Evolutionary conservation across 2,797 vertebrate species (phyloP), one percentile per base, ranked within the genome.

Genomic region (Phrynocephalus forsythii): DNA sequence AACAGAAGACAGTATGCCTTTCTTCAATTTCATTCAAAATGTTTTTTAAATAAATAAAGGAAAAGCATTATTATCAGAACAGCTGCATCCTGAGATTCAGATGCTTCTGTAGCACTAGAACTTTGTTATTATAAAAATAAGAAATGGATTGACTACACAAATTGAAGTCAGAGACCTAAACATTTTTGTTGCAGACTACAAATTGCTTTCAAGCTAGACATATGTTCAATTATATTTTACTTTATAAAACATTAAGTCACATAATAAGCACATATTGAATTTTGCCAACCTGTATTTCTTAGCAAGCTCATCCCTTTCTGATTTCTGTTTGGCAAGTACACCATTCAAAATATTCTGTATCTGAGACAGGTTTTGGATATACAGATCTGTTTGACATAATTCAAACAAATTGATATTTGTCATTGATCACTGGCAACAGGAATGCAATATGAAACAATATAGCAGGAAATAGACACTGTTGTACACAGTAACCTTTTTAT

Each of bases 221-320:
- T 60, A 30, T 18, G 33, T 63, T 52, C 50, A 26, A 16, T 63
- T 63, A 63, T 9, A 10, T 38, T 84, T 6, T 48, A 11, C 72
- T 84, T 26, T 73, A 20, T 60, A 3, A 33, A 26, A 85, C n/a
- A 86, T 69, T 0, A 72, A 48, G 7, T 9, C 33, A 69, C 13
- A 48, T 8, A 48, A 83, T 44, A 44, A 78, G 87, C 33, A 20
- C 5, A 87, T 28, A 56, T 20, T 50, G 88, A 28, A 50, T 88
- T 89, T 30, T 76, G 90, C 95, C 95, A 90, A 98, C 98, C 96
- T 92, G 94, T 95, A 97, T 92, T 96, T 97, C 91, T 94, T 95
- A 93, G 94, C 92, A 83, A 98, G 93, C 3, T 90, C 85, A 90
- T 97, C 95, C 66, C 96, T 97, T 95, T 97, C 97, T 30, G 91